Evolutionary conservation across 2,113 vertebrate genomes (phyloP).

Genomic region (Axis porcinus): DNA sequence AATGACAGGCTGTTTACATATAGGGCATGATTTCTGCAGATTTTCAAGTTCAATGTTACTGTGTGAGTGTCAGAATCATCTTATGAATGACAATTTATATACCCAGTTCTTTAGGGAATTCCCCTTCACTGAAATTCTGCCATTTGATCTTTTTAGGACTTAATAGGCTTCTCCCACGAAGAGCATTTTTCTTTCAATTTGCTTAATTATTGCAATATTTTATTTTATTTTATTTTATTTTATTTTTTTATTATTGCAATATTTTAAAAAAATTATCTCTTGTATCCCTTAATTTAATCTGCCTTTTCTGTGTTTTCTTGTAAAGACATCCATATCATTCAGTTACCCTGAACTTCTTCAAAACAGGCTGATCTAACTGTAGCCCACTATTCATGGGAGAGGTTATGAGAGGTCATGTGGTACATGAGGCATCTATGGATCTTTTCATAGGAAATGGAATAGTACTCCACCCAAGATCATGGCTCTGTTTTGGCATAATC

Average conservation of each 20-base stretch:
- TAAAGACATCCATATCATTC: not conserved
- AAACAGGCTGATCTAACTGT: accelerated
- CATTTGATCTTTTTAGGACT: not conserved
- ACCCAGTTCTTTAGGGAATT: not conserved
- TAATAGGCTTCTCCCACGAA: not conserved
- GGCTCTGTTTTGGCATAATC: not conserved
- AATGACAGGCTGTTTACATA: not conserved
- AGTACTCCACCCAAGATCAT: not conserved
- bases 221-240: too few relatives aligned
- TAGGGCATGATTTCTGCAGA: not conserved
- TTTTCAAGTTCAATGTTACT: not conserved
- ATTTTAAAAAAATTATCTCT: not conserved
- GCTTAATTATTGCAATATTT: not conserved
- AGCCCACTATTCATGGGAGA: not conserved
- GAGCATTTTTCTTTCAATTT: not conserved
- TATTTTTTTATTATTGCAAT: not conserved
- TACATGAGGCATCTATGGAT: not conserved
- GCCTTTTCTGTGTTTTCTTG: not conserved
- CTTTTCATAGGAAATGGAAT: not conserved
- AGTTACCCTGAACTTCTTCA: not conserved
- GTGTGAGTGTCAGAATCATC: not conserved
- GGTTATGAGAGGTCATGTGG: not conserved
- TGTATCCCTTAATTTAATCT: not conserved
- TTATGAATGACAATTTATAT: not conserved
- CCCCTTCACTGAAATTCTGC: not conserved